Conservation (phyloP, 2,113 vertebrate species). For the Salminus brasiliensis region DNA sequence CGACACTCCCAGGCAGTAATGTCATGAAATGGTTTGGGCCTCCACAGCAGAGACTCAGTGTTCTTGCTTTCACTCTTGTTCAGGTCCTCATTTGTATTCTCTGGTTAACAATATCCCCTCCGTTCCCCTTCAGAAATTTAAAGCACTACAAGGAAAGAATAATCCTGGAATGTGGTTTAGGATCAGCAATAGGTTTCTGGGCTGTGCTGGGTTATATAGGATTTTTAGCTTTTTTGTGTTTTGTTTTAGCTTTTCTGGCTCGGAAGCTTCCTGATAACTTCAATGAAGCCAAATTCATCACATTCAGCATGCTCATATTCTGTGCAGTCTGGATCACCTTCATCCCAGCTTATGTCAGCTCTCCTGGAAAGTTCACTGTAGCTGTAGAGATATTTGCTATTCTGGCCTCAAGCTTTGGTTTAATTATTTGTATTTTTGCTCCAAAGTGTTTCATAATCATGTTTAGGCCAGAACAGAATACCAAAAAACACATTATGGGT, state of each 20-base stretch:
- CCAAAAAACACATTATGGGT: conserved; percentile 70
- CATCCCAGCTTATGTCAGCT: conserved; percentile 71
- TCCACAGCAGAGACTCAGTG: conserved; percentile 66
- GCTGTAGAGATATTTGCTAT: conserved; percentile 77
- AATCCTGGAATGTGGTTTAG: conserved; percentile 66
- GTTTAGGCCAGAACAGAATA: conserved; percentile 72
- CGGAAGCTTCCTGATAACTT: conserved; percentile 67
- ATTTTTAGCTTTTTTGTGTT: conserved; percentile 66
- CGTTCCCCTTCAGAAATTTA: conserved; percentile 61
- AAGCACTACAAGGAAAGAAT: conserved; percentile 61
- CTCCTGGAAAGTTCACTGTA: no score
- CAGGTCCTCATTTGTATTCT: conserved; percentile 67
- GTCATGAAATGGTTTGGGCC: conserved; percentile 72
- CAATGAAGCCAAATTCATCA: conserved; percentile 70
- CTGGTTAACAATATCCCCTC: conserved; percentile 65
- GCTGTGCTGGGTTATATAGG: conserved; percentile 70
- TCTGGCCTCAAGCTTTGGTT: conserved; percentile 72
- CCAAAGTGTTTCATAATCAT: conserved; percentile 75
- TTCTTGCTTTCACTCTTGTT: conserved; percentile 63
- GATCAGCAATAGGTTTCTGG: conserved; percentile 69
- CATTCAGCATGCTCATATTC: conserved; percentile 74
- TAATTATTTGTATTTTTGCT: conserved; percentile 71
- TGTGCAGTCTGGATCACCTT: conserved; percentile 72
- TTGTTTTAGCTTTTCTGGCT: conserved; percentile 69
- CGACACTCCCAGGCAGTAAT: conserved; percentile 67